phyloP scores from a whole-genome alignment of 2,113 vertebrate species.

The Raja brachyura region DNA sequence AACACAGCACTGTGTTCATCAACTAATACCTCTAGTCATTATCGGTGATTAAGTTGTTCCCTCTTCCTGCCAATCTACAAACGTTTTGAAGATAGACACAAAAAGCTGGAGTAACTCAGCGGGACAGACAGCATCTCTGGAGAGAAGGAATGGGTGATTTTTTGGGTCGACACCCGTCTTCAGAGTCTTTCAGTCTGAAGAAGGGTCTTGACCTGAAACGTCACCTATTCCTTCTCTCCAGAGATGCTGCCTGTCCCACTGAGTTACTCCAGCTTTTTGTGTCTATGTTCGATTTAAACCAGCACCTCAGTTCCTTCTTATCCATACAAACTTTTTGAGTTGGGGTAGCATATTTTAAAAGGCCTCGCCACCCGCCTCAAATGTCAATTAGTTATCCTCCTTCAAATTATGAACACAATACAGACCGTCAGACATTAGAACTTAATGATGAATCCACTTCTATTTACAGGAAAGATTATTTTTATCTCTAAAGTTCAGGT shows the following conservation, averaged over 20 bases:
- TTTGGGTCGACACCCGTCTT: too few relatives aligned
- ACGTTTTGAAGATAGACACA: too few relatives aligned
- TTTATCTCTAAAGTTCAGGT: neutral
- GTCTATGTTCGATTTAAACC: too few relatives aligned
- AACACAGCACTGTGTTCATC: neutral
- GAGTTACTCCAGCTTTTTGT: too few relatives aligned
- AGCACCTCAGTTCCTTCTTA: too few relatives aligned
- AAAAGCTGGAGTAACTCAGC: too few relatives aligned
- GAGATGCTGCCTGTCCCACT: too few relatives aligned
- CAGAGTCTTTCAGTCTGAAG: too few relatives aligned
- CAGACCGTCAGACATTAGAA: neutral
- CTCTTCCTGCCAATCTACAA: neutral
- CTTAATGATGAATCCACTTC: slow-evolving; percentile 10
- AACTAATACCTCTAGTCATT: neutral
- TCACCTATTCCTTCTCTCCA: too few relatives aligned
- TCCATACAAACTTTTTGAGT: neutral
- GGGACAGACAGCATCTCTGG: too few relatives aligned
- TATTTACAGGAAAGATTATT: slow-evolving; percentile 13
- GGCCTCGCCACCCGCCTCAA: neutral
- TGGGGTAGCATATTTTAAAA: neutral
- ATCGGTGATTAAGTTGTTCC: neutral
- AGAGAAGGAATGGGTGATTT: too few relatives aligned
- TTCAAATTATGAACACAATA: neutral
- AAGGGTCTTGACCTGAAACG: too few relatives aligned
- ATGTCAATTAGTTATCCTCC: neutral